A percentile compares a stretch with the other conserved stretches of the same genome.
Conservation (phyloP, 1,140 invertebrate genomes). For the Euschistus heros region DNA sequence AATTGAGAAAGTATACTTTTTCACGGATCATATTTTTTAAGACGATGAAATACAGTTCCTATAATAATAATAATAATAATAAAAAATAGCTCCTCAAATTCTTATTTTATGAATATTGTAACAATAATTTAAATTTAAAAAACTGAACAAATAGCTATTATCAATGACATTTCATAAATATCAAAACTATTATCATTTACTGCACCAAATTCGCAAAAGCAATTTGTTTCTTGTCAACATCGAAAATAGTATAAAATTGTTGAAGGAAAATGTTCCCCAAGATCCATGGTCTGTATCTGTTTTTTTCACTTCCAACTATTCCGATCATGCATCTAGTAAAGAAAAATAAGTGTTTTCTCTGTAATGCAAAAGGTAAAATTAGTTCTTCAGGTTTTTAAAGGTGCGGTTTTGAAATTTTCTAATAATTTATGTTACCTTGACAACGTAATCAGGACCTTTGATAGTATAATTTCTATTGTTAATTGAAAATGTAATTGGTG, state of each 20-base stretch:
- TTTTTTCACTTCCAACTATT: neutral
- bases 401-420: neutral
- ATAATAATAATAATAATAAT: too few species aligned
- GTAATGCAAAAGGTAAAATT: neutral
- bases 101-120: neutral
- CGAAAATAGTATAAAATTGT: conserved; percentile 19
- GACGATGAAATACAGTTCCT: too few species aligned
- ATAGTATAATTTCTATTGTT: conserved; percentile 68
- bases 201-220: conserved; percentile 11
- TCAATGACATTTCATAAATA: too few species aligned
- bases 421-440: conserved; percentile 50
- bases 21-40: too few species aligned
- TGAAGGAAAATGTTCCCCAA: conserved; percentile 17
- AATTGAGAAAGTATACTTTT: too few species aligned
- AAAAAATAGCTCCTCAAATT: neutral
- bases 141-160: too few species aligned
- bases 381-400: neutral
- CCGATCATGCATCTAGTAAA: neutral
- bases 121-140: neutral
- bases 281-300: conserved; percentile 11
- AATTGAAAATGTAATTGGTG: conserved; percentile 67
- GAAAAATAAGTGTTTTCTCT: neutral
- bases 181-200: too few species aligned
- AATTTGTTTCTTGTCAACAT: conserved; percentile 7
- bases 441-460: conserved; percentile 72